Evolutionary conservation across 2,888 invertebrate genomes (phyloP), one percentile per base, ranked within the genome.

Genomic region (Dusona sp.): DNA sequence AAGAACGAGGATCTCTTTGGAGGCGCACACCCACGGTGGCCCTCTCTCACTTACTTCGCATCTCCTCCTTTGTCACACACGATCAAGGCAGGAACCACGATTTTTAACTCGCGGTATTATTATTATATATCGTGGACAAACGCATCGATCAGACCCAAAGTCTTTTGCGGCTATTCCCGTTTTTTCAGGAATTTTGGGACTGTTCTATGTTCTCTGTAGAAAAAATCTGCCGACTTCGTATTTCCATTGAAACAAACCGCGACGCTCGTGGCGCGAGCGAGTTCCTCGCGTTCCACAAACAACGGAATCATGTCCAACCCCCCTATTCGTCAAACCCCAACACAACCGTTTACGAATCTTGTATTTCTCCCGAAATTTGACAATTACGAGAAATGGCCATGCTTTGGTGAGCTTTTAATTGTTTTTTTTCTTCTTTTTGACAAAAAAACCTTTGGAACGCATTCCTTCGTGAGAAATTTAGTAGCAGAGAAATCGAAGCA

Each of bases 1-100:
- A 75, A 54, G 67, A 68, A 67, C 73, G 73, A 36, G 42, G 7
- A 29, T 16, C 57, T 67, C 67, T 54, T 29, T 38, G 54, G 68
- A 81, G 67, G 54, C 57, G 83, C 83, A 79, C 86, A 84, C 79
- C 84, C 84, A 84, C 75, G 86, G 86, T 86, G 84, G 84, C 68
- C 86, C 42, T 45, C 36, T 83, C 78, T 86, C 61, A 68, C 45
- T 54, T 67, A 33, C 57, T 83, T 51, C 64, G n/a, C n/a, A 25
- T 72, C 73, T 78, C 65, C 45, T 73, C 75, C 67, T 79, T 72
- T 38, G 74, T 85, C 73, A 73, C 78, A 64, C 84, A 74, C 79
- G 67, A 57, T 42, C 51, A 51, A 16, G 33, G 33, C n/a, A 42
- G 54, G 42, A 73, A 19, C 73, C 67, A 19, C 67, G 36, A 57